phyloP scores from a whole-genome alignment of 2,113 vertebrate species.

The Alouatta palliata region DNA sequence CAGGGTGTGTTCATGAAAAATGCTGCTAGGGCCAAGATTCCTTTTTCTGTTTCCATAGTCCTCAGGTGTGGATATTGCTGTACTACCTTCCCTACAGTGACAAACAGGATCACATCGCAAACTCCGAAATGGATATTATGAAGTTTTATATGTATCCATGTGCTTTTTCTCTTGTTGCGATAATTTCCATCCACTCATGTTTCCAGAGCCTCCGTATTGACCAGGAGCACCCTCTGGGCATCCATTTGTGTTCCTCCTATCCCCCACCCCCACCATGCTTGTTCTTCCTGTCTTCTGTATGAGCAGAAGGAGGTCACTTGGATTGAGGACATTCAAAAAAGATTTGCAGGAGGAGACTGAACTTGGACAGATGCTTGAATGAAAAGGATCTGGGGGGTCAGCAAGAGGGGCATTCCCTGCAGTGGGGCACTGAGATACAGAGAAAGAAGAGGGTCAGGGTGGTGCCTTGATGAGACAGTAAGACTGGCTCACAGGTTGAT shows the following conservation, averaged over 20 bases:
- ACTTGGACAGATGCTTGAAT: background rate
- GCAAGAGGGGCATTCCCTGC: fast-evolving
- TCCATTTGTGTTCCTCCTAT: too few relatives aligned
- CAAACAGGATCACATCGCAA: background rate
- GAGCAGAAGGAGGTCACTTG: fast-evolving
- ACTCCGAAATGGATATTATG: background rate
- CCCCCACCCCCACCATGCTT: fast-evolving
- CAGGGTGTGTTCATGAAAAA: background rate
- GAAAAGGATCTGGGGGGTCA: too few relatives aligned
- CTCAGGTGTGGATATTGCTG: background rate
- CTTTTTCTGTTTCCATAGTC: background rate
- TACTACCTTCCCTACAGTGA: background rate
- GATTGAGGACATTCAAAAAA: background rate
- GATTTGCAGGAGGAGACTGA: background rate
- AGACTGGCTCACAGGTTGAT: background rate
- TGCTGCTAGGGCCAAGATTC: background rate
- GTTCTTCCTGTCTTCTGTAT: background rate
- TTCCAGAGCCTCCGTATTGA: background rate
- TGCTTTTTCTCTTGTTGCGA: background rate
- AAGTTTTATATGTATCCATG: fast-evolving
- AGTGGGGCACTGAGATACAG: fast-evolving
- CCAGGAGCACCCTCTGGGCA: too few relatives aligned
- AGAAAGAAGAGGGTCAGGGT: background rate
- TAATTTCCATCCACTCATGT: background rate
- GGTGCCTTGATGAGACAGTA: background rate